A percentile compares a stretch with the other conserved stretches of the same genome.
Evolutionary conservation across 2,113 vertebrate genomes (phyloP).

Genomic region (Phainopepla nitens): DNA sequence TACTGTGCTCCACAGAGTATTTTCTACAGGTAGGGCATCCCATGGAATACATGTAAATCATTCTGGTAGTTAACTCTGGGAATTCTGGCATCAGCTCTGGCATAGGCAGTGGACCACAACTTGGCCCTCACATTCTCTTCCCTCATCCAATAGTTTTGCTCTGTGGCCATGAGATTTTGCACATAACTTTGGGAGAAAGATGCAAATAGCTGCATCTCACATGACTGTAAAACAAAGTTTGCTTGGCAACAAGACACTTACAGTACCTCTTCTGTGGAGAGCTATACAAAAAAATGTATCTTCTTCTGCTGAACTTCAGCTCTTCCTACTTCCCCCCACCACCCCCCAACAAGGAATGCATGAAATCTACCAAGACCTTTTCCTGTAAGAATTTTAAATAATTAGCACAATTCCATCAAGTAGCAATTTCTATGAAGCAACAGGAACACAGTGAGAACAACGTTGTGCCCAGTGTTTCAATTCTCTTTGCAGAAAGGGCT

Average conservation of each 20-base stretch:
- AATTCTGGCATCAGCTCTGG: background rate
- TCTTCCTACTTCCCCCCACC: background rate
- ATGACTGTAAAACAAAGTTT: background rate
- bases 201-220: background rate
- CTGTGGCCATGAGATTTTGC: background rate
- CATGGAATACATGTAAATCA: rapidly evolving
- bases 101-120: background rate
- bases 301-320: background rate
- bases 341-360: background rate
- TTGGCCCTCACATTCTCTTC: background rate
- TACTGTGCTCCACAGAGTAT: background rate
- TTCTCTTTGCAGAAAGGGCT: background rate
- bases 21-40: background rate
- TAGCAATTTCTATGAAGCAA: background rate
- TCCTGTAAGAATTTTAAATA: background rate
- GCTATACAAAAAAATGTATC: background rate
- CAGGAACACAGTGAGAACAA: background rate
- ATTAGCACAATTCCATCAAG: background rate
- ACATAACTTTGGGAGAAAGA: background rate
- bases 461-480: background rate
- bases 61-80: background rate
- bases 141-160: background rate
- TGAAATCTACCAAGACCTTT: background rate
- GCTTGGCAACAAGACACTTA: background rate
- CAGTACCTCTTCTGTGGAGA: background rate